Evolutionary conservation across 2,797 vertebrate genomes (phyloP), one percentile per base, ranked within the genome.

Genomic region (Cossypha dichroa): DNA sequence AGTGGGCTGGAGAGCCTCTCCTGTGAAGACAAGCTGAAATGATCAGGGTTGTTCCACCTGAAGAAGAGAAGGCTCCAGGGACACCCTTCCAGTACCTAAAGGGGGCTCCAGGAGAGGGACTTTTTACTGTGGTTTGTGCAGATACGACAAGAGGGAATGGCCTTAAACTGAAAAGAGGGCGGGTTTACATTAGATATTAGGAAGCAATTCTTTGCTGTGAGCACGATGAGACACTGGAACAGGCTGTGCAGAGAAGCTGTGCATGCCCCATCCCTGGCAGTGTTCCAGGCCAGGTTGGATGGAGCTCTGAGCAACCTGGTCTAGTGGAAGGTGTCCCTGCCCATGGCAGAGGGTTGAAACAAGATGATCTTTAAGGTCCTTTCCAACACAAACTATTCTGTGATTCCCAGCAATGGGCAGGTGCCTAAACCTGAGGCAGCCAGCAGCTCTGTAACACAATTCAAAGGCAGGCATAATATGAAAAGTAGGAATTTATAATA

Each of bases 231-330:
- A 8, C 16, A 10, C 8, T 51, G 51, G 10, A 3, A 33, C 17
- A 45, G 25, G 15, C 4, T 52, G 25, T 1, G 1, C 12, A 13
- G 34, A 48, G 34, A 19, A n/a, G 13, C 0, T 77, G 31, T 36
- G 38, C 4, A 23, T 52, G 45, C 34, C 7, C 6, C 22, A 21
- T 15, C 13, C 13, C 48, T 82, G 28, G 12, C 10, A 69, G 1
- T 33, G 16, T 4, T 7, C 28, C 17, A 29, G 49, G 43, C 1
- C 19, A 29, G 60, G 8, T 3, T 58, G 45, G 26, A 43, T n/a
- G 36, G 23, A 1, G 45, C 36, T 28, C 3, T 4, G 36, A 55
- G 55, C 48, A 43, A 0, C 9, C 26, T 28, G 34, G 13, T 2
- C 0, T 4, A 5, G 23, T 17, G 55, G 12, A 13, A 76, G 20